Base-by-base conservation (phyloP, 2,113 vertebrate species). In the Semicossyphus pulcher region DNA sequence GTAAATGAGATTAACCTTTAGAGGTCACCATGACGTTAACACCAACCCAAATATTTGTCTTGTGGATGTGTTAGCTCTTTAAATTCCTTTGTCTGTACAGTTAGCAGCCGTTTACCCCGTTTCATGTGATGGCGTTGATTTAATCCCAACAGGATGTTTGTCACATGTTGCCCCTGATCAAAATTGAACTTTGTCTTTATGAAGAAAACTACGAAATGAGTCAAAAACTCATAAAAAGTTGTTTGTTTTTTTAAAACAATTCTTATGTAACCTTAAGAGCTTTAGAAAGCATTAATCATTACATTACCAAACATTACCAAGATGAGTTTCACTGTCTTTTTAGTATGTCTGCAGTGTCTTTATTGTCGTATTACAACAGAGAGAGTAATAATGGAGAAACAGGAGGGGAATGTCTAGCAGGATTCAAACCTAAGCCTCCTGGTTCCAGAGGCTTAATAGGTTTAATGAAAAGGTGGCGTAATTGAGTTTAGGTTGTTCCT, bases 401-500 rank as follows among this genome's bases (percentile, higher is more conserved):
- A 14, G 18, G 31, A 52, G 32, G 23, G 57, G 9, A n/a, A 31
- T 52, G 34, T 65, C 21, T 20, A 26, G 49, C 26, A 34, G 11
- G 36, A 52, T 48, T 59, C 34, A 56, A 45, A 47, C 39, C 21
- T 3, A 15, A 20, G 26, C 9, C 7, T 9, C 10, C n/a, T 60
- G 36, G 20, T 52, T 36, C 4, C 31, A 45, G 37, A 31, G 18
- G 18, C 56, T 18, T 45, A 69, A 58, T 39, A 37, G 29, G 10
- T 61, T 34, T 7, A 32, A 65, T 41, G 4, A 58, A 56, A 56
- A 51, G 29, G 36, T 52, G 28, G n/a, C 42, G 25, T 60, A 71
- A 72, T 54, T 47, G 20, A 70, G 53, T 70, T 65, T 41, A 28
- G 10, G n/a, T 25, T 26, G 34, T 23, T 57, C 8, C 21, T 71